Percentiles rank a stretch among this genome's conserved stretches.
Conservation (phyloP, 2,797 vertebrate species). For the Natrix natrix region DNA sequence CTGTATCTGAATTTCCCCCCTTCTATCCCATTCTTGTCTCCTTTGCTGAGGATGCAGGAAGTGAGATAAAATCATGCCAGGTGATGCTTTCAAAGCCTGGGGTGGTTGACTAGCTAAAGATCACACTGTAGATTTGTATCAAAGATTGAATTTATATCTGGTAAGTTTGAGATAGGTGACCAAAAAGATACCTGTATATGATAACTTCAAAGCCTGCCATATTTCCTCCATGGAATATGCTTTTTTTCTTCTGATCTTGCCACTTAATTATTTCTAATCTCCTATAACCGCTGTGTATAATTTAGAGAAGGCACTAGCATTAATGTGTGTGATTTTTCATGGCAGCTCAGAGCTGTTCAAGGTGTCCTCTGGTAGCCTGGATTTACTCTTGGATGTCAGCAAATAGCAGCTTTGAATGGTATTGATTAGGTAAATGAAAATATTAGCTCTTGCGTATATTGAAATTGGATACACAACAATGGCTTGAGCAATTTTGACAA, state of each 20-base stretch:
- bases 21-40: neutral
- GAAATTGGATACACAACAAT: constrained; percentile 28
- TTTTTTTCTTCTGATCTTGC: constrained; percentile 15
- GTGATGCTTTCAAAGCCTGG: neutral
- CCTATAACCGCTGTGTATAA: neutral
- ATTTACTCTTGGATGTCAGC: constrained; percentile 18
- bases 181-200: neutral
- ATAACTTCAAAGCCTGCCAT: neutral
- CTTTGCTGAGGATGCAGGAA: neutral
- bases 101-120: neutral
- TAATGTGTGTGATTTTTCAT: neutral
- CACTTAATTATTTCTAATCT: constrained; percentile 34
- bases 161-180: neutral
- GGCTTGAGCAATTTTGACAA: neutral
- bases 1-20: neutral
- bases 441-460: constrained; percentile 39
- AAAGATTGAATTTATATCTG: neutral
- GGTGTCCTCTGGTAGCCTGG: neutral
- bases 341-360: neutral
- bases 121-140: neutral
- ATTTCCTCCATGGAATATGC: neutral
- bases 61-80: neutral
- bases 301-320: constrained; percentile 3
- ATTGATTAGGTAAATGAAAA: constrained; percentile 34
- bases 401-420: constrained; percentile 14